Percentiles rank a stretch among this genome's conserved stretches.
These are phyloP conservation scores for Leptinotarsa tumamoca DNA, from an alignment of 2,888 invertebrate genomes.

Conservation along the genomic window DNA sequence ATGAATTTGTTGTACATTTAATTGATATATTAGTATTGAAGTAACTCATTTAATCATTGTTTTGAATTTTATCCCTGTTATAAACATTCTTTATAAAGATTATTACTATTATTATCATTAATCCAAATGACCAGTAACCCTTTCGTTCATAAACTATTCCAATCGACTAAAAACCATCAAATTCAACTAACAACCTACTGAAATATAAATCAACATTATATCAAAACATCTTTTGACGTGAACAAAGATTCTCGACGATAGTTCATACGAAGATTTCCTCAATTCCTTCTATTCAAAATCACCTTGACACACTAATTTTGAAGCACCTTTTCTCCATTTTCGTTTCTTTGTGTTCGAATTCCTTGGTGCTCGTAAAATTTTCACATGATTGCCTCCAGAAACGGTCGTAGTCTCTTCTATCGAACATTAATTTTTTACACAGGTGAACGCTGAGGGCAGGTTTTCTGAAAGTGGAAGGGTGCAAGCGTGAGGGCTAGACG, in stretches of 20 bases:
- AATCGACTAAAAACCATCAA: not conserved
- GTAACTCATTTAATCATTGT: no score
- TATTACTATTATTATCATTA: no score
- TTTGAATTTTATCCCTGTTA: no score
- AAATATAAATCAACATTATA: not conserved
- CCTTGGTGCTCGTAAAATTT: slow-evolving; percentile 27
- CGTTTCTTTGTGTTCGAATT: slow-evolving; percentile 7
- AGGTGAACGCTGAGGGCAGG: slow-evolving; percentile 35
- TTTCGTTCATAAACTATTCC: not conserved
- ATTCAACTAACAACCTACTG: not conserved
- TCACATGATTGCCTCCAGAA: slow-evolving; percentile 31
- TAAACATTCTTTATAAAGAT: no score
- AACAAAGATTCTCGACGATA: not conserved
- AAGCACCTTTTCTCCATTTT: slow-evolving; percentile 18
- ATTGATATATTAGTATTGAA: no score
- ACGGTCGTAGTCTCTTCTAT: slow-evolving; percentile 20
- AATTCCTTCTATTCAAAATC: slow-evolving; percentile 3
- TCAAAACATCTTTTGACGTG: not conserved
- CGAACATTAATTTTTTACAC: slow-evolving; percentile 24
- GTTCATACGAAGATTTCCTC: not conserved
- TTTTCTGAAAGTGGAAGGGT: slow-evolving; percentile 22
- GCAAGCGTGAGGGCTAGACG: slow-evolving; percentile 4
- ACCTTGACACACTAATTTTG: slow-evolving; percentile 13
- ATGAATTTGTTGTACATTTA: no score
- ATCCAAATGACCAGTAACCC: not conserved